Conservation (phyloP, 1,140 invertebrate species). For the Luehdorfia chinensis region DNA sequence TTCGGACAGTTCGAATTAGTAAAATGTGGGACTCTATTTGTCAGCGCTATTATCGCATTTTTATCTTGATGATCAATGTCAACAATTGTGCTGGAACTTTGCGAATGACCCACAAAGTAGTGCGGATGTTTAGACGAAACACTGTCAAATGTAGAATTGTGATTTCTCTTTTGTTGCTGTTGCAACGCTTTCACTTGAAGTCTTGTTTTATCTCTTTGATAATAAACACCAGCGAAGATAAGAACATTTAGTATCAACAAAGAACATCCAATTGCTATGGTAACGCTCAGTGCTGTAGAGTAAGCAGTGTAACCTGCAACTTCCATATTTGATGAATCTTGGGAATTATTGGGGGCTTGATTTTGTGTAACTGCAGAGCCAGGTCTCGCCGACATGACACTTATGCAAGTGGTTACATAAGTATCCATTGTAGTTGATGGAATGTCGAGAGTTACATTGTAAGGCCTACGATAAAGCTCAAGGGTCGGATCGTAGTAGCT, state of each 20-base stretch:
- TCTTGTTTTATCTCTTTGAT: slow-evolving; percentile 89
- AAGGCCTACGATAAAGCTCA: slow-evolving; percentile 78
- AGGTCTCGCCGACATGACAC: slow-evolving; percentile 74
- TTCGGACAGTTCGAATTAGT: slow-evolving; percentile 73
- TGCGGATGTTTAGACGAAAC: slow-evolving; percentile 82
- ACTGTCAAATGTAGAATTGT: slow-evolving; percentile 84
- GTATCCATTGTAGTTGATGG: slow-evolving; percentile 79
- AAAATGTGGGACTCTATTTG: slow-evolving; percentile 74
- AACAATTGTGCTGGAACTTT: slow-evolving; percentile 86
- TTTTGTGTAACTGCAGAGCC: slow-evolving; percentile 69
- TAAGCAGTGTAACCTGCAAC: slow-evolving; percentile 88
- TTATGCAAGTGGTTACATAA: slow-evolving; percentile 78
- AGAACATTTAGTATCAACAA: slow-evolving; percentile 91
- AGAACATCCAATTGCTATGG: slow-evolving; percentile 92
- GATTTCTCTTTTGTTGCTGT: slow-evolving; percentile 82
- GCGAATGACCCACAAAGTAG: slow-evolving; percentile 82
- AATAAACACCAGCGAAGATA: slow-evolving; percentile 92
- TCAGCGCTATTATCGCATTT: slow-evolving; percentile 81
- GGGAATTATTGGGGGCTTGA: slow-evolving; percentile 72
- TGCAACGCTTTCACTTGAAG: slow-evolving; percentile 88
- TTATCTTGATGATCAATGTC: slow-evolving; percentile 88
- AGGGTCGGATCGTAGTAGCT: slow-evolving; percentile 65
- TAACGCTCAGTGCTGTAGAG: slow-evolving; percentile 89
- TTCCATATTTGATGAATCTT: slow-evolving; percentile 83
- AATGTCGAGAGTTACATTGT: slow-evolving; percentile 76